Evolutionary conservation across 2,797 vertebrate genomes (phyloP).

Genomic region (Pangasius djambal): DNA sequence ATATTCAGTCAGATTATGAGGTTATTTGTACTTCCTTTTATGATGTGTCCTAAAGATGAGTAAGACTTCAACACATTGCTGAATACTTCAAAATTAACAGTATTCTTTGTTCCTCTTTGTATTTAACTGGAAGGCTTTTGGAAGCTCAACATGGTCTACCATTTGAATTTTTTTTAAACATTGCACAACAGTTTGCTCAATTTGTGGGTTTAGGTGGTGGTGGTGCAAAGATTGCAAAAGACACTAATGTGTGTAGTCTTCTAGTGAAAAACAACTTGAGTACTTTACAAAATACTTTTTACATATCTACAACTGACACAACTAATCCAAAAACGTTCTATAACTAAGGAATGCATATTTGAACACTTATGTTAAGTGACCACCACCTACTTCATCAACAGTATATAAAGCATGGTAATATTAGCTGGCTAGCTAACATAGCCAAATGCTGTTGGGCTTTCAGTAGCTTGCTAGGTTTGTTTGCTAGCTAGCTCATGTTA

Average conservation of each 20-base stretch:
- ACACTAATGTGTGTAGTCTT: background rate
- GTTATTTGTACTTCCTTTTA: background rate
- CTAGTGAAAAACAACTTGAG: background rate
- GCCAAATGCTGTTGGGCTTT: background rate
- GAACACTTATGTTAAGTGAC: background rate
- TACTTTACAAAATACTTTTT: background rate
- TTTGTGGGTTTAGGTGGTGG: background rate
- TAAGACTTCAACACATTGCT: background rate
- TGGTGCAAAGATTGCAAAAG: background rate
- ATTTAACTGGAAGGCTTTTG: background rate
- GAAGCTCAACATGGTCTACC: background rate
- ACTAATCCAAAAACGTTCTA: background rate
- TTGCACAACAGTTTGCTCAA: background rate
- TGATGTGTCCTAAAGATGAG: background rate
- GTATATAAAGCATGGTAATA: background rate
- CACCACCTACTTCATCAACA: background rate
- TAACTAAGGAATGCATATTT: background rate
- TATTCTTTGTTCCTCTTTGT: background rate
- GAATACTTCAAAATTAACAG: background rate
- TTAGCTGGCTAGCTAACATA: background rate
- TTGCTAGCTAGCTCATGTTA: background rate
- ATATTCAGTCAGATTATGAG: background rate
- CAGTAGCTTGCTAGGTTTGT: background rate
- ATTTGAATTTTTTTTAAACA: background rate
- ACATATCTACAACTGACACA: background rate